Evolutionary conservation across 2,113 vertebrate species (phyloP).

Genomic region (Aldabrachelys gigantea): DNA sequence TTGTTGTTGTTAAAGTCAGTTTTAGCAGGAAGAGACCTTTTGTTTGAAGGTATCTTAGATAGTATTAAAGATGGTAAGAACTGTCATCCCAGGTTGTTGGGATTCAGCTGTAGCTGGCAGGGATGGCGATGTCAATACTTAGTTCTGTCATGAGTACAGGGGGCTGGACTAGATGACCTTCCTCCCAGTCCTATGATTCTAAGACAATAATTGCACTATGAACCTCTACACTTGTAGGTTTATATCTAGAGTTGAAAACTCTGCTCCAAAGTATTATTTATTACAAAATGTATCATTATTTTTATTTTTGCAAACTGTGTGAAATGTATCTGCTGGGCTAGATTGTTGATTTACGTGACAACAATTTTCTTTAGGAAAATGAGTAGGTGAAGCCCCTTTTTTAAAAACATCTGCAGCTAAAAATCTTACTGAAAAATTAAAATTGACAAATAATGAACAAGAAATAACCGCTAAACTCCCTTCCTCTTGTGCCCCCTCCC

Average conservation of each 20-base stretch:
- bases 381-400: accelerated
- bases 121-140: background rate
- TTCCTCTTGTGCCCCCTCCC: background rate
- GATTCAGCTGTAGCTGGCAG: background rate
- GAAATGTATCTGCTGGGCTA: background rate
- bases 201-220: background rate
- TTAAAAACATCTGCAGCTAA: background rate
- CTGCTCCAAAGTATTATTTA: background rate
- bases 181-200: too few species aligned
- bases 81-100: background rate
- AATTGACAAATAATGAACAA: background rate
- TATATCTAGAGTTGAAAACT: background rate
- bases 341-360: background rate
- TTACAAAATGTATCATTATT: background rate
- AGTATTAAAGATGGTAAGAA: background rate
- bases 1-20: background rate
- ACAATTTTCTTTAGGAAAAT: background rate
- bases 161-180: too few species aligned
- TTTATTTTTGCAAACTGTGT: background rate
- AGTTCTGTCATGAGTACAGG: too few species aligned
- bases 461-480: background rate
- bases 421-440: background rate
- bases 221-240: background rate
- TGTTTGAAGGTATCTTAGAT: background rate
- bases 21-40: background rate